These are phyloP conservation scores for Propithecus perrieri DNA, from an alignment of 2,797 vertebrate genomes.

Conservation along the genomic window DNA sequence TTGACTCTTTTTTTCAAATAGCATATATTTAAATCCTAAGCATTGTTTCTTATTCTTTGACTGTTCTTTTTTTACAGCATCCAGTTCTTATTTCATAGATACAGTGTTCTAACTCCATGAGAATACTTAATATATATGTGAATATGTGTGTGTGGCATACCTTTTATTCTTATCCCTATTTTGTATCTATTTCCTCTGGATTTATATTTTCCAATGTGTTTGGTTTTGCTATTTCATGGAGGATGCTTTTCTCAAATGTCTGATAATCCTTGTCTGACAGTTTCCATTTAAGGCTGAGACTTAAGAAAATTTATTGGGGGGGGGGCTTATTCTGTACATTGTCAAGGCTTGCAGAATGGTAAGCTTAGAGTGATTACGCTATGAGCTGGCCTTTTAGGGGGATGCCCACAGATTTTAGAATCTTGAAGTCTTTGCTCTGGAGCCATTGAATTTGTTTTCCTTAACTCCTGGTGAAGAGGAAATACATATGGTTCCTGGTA, in stretches of 20 bases:
- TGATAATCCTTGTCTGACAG: not conserved
- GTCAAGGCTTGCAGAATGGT: not conserved
- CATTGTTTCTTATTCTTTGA: not conserved
- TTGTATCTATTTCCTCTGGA: not conserved
- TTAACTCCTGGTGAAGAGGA: not conserved
- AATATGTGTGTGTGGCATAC: not conserved
- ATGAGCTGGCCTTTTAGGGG: not conserved
- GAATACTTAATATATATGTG: not conserved
- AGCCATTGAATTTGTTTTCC: not conserved
- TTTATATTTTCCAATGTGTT: not conserved
- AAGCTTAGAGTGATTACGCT: not conserved
- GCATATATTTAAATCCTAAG: not conserved
- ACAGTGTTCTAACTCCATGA: not conserved
- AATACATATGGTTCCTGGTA: not conserved
- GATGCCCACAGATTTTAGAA: not conserved
- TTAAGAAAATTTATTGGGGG: not conserved
- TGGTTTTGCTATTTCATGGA: not conserved
- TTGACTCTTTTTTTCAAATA: not conserved
- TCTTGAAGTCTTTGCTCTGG: not conserved
- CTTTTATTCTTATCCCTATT: not conserved
- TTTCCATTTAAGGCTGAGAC: not conserved
- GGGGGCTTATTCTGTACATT: not conserved
- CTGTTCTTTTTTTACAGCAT: not conserved
- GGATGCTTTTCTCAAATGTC: not conserved
- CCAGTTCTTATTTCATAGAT: not conserved